Conservation (phyloP, 2,888 invertebrate genomes). For the Globia sparganii region DNA sequence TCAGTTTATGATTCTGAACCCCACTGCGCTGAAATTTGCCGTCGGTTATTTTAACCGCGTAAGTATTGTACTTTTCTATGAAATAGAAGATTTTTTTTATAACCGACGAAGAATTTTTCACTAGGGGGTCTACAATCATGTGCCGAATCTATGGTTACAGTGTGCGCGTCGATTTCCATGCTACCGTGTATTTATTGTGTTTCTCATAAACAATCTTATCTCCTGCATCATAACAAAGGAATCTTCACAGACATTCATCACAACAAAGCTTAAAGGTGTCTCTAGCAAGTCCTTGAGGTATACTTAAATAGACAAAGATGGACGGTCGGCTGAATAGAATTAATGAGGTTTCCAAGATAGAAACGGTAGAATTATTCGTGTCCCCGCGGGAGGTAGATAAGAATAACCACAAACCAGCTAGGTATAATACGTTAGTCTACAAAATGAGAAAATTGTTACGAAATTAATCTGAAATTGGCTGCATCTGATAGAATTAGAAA, state of each 20-base stretch:
- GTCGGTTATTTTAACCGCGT: too few relatives aligned
- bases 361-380: neutral
- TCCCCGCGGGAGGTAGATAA: slow-evolving; percentile 1
- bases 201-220: neutral
- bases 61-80: too few relatives aligned
- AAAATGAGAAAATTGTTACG: neutral
- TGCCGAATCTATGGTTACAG: too few relatives aligned
- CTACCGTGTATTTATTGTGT: neutral
- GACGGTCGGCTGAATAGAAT: slow-evolving; percentile 12
- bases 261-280: slow-evolving; percentile 28
- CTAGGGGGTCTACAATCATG: too few relatives aligned
- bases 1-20: too few relatives aligned
- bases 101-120: too few relatives aligned
- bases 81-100: too few relatives aligned
- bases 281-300: slow-evolving; percentile 10
- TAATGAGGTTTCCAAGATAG: slow-evolving; percentile 42
- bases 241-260: slow-evolving; percentile 23
- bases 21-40: too few relatives aligned
- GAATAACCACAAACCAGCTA: slow-evolving; percentile 9
- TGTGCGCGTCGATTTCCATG: too few relatives aligned
- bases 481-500: neutral
- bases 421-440: neutral
- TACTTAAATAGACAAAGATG: slow-evolving; percentile 16
- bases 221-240: neutral
- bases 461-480: neutral